phyloP scores from a whole-genome alignment of 2,113 vertebrate species.

The Aspidoscelis tigris region DNA sequence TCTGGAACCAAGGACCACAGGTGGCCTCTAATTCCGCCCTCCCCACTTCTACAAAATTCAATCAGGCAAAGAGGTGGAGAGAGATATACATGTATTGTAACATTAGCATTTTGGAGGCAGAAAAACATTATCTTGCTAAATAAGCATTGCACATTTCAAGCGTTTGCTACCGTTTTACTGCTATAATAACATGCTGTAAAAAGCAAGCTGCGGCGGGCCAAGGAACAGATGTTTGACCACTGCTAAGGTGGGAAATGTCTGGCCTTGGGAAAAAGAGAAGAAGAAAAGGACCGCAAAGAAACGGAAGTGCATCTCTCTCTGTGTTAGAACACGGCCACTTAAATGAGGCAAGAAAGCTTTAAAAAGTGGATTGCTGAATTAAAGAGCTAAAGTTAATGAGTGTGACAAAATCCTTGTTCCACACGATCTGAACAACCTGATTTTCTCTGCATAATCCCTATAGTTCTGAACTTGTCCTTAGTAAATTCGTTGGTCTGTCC shows the following conservation, averaged over 20 bases:
- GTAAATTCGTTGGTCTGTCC: no score
- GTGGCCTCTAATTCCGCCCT: fast-evolving
- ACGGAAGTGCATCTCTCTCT: no score
- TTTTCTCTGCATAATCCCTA: no score
- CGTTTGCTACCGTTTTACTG: neutral
- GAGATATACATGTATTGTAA: neutral
- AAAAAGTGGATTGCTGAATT: neutral
- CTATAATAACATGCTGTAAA: neutral
- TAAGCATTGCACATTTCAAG: fast-evolving
- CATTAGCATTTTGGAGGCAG: neutral
- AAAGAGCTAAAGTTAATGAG: no score
- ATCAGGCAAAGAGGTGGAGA: neutral
- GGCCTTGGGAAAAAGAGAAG: neutral
- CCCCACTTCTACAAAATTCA: neutral
- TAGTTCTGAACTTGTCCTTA: no score
- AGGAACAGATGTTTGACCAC: neutral
- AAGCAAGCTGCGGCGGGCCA: neutral
- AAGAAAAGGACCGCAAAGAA: no score
- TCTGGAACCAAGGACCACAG: fast-evolving
- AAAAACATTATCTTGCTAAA: conserved; percentile 12
- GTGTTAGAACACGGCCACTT: no score
- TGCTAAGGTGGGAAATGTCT: neutral
- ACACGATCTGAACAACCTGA: no score
- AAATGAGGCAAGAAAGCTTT: neutral
- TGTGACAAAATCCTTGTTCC: no score